Evolutionary conservation across 2,113 vertebrate genomes (phyloP).

Genomic region (Ciconia stormi): DNA sequence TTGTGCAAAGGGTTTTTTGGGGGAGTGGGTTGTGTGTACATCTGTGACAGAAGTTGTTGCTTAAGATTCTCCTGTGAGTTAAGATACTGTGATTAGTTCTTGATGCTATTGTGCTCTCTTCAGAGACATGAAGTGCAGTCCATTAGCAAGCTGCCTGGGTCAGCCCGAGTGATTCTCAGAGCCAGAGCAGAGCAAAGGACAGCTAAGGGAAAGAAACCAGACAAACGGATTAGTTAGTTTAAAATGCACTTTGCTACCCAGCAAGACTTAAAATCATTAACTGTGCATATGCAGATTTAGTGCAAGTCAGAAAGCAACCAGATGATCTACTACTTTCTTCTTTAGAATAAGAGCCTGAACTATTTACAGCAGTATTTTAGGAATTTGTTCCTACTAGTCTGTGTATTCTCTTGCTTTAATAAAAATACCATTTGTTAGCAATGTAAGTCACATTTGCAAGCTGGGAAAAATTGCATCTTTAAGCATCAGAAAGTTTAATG

Average conservation of each 20-base stretch:
- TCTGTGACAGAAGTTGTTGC: neutral
- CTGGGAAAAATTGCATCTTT: neutral
- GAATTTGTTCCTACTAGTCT: neutral
- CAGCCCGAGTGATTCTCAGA: neutral
- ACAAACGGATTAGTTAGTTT: neutral
- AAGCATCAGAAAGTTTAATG: neutral
- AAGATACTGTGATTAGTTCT: neutral
- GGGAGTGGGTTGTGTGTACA: neutral
- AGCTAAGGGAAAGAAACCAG: neutral
- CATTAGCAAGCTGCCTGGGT: neutral
- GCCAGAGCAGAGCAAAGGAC: neutral
- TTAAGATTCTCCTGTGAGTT: neutral
- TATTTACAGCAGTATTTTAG: neutral
- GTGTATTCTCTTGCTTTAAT: neutral
- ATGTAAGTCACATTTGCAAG: neutral
- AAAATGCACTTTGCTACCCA: neutral
- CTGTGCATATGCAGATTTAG: accelerated
- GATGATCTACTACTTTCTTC: neutral
- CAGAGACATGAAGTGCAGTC: neutral
- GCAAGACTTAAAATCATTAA: neutral
- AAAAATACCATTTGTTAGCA: neutral
- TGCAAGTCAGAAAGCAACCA: neutral
- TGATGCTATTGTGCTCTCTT: neutral
- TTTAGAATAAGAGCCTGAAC: neutral
- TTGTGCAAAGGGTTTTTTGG: neutral